A percentile compares a stretch with the other conserved stretches of the same genome.
phyloP scores from a whole-genome alignment of 2,113 vertebrate species.

The Pomatostomus ruficeps region DNA sequence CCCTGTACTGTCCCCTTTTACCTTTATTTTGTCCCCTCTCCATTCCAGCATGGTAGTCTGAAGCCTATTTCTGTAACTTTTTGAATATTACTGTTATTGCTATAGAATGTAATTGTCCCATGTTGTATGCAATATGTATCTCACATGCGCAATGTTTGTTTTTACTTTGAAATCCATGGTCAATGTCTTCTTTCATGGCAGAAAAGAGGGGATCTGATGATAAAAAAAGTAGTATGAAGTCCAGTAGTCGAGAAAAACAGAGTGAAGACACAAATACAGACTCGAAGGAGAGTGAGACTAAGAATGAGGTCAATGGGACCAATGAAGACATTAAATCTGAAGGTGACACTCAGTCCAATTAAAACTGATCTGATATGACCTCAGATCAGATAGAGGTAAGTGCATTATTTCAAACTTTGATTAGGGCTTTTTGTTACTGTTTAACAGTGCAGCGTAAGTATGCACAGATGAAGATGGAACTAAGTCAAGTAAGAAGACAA shows the following conservation, averaged over 20 bases:
- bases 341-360: conserved; percentile 99
- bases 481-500: conserved; percentile 95
- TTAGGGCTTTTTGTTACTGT: conserved; percentile 96
- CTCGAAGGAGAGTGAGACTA: conserved; percentile 88
- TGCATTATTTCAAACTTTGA: conserved; percentile 87
- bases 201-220: conserved; percentile 93
- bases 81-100: neutral
- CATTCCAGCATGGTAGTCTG: conserved; percentile 5
- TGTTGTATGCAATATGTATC: conserved; percentile 19
- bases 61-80: neutral
- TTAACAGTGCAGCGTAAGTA: conserved; percentile 99
- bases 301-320: conserved; percentile 94
- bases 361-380: conserved; percentile 99
- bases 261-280: conserved; percentile 83
- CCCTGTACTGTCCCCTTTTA: neutral
- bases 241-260: conserved; percentile 88
- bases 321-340: conserved; percentile 98
- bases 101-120: neutral
- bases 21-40: neutral
- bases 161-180: conserved; percentile 75
- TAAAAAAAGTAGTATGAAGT: conserved; percentile 89
- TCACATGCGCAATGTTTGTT: conserved; percentile 61
- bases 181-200: conserved; percentile 80
- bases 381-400: conserved; percentile 99
- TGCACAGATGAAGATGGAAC: conserved; percentile 98